Evolutionary conservation across 2,888 invertebrate genomes (phyloP).

Genomic region (Dendrolimus pini): DNA sequence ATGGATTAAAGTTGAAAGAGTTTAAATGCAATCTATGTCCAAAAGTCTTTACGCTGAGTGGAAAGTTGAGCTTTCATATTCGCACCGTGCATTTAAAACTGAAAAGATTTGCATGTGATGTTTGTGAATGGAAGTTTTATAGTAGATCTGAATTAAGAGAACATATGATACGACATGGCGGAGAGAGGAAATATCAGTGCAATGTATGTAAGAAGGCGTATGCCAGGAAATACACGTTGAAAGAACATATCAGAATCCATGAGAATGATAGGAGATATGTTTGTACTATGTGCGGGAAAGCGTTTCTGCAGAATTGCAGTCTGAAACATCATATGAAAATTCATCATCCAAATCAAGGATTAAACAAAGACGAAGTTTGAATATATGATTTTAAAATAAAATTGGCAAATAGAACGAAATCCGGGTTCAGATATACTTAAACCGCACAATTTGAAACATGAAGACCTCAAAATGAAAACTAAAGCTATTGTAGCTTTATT

Average conservation of each 20-base stretch:
- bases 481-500: no score
- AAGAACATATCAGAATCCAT: constrained; percentile 62
- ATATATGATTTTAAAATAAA: no score
- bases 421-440: no score
- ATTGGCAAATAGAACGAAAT: no score
- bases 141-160: constrained; percentile 71
- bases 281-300: constrained; percentile 48
- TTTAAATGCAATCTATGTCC: constrained; percentile 57
- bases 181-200: constrained; percentile 68
- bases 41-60: constrained; percentile 54
- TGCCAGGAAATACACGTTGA: constrained; percentile 59
- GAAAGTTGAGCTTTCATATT: constrained; percentile 53
- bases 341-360: constrained; percentile 38
- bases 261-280: constrained; percentile 55
- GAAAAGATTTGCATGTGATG: constrained; percentile 58
- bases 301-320: constrained; percentile 60
- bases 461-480: no score
- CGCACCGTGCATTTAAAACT: constrained; percentile 60
- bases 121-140: constrained; percentile 74
- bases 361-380: background rate
- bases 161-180: constrained; percentile 71
- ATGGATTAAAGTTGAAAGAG: constrained; percentile 57
- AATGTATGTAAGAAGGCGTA: constrained; percentile 69
- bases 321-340: constrained; percentile 56
- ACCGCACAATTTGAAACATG: no score